A percentile compares a stretch with the other conserved stretches of the same genome.
These are phyloP conservation scores for Phrynocephalus versicolor DNA, from an alignment of 2,113 vertebrate genomes.

Conservation along the genomic window DNA sequence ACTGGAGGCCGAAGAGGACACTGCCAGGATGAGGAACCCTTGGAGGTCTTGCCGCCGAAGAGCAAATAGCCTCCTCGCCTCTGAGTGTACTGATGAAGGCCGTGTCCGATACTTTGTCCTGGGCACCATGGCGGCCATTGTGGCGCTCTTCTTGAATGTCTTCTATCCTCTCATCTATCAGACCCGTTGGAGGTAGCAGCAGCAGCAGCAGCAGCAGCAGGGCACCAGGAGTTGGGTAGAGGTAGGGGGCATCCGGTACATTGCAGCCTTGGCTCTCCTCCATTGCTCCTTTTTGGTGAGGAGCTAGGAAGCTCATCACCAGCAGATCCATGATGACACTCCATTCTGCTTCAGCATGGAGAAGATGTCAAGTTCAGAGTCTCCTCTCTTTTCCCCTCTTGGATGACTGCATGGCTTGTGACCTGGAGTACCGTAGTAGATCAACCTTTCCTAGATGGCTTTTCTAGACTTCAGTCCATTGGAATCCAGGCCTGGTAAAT, in stretches of 20 bases:
- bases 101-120: constrained; percentile 90
- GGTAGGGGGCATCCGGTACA: neutral
- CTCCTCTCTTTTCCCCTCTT: neutral
- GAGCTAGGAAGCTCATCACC: constrained; percentile 2
- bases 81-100: constrained; percentile 85
- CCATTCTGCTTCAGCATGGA: neutral
- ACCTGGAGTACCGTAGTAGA: neutral
- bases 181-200: constrained; percentile 78
- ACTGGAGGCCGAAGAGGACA: constrained; percentile 91
- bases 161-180: constrained; percentile 88
- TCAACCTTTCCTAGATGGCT: neutral
- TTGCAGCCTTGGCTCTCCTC: constrained; percentile 30
- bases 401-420: neutral
- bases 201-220: constrained; percentile 45
- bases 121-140: constrained; percentile 86
- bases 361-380: neutral
- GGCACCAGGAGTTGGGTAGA: neutral
- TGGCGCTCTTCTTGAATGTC: constrained; percentile 90
- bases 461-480: neutral
- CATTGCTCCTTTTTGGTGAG: neutral
- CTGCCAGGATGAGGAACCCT: constrained; percentile 72
- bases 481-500: neutral
- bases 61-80: constrained; percentile 70
- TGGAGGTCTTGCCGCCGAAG: constrained; percentile 68
- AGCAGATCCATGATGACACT: constrained; percentile 31